Evolutionary conservation across 2,888 invertebrate species (phyloP).

Genomic region (Pherbina coryleti): DNA sequence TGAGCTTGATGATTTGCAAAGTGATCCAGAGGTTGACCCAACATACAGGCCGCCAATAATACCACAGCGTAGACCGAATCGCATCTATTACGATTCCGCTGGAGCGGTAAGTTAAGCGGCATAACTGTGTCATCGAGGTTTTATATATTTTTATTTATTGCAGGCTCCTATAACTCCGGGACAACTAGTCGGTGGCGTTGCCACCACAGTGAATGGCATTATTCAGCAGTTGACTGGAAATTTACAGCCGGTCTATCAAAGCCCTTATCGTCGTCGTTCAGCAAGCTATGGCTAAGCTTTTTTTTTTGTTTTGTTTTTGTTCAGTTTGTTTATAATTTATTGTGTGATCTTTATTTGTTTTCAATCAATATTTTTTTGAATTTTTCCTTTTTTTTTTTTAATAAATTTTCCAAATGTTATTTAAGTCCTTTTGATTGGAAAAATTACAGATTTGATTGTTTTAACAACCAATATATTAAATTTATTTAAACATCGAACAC

Average conservation of each 20-base stretch:
- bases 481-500: no score
- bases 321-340: neutral
- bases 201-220: constrained; percentile 64
- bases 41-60: constrained; percentile 48
- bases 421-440: no score
- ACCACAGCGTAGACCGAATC: constrained; percentile 54
- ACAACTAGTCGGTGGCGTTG: constrained; percentile 63
- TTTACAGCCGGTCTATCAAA: constrained; percentile 61
- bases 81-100: constrained; percentile 56
- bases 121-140: neutral
- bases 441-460: no score
- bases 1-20: constrained; percentile 50
- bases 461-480: no score
- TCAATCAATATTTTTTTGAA: neutral
- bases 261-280: constrained; percentile 51
- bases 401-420: neutral
- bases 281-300: constrained; percentile 51
- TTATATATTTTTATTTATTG: constrained; percentile 16
- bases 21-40: constrained; percentile 63
- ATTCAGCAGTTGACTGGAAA: constrained; percentile 66
- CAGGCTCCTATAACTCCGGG: constrained; percentile 61
- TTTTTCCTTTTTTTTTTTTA: neutral
- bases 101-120: constrained; percentile 59
- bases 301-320: neutral
- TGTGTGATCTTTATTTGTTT: neutral